These are phyloP conservation scores for Aplocera efformata DNA, from an alignment of 2,888 invertebrate species.

Conservation along the genomic window DNA sequence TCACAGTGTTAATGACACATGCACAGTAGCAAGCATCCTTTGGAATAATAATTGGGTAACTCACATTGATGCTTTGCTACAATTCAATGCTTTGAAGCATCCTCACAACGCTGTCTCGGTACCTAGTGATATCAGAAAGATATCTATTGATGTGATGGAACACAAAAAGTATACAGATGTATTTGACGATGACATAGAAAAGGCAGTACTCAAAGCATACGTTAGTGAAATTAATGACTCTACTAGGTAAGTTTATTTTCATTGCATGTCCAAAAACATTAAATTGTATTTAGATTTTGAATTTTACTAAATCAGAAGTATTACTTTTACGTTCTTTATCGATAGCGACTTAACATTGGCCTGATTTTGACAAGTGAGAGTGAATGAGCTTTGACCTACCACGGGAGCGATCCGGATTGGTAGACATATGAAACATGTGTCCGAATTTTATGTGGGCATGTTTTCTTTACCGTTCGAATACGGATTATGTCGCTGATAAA, in stretches of 20 bases:
- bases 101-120: constrained; percentile 80
- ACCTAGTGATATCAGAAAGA: constrained; percentile 66
- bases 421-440: too few species aligned
- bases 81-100: constrained; percentile 83
- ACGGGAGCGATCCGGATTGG: too few species aligned
- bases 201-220: constrained; percentile 22
- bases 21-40: constrained; percentile 47
- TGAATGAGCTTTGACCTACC: too few species aligned
- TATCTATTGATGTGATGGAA: constrained; percentile 31
- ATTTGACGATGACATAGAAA: constrained; percentile 3
- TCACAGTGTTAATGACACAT: constrained; percentile 21
- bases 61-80: constrained; percentile 90
- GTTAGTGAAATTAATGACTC: constrained; percentile 19
- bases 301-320: too few species aligned
- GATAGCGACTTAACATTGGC: too few species aligned
- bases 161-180: constrained; percentile 19
- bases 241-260: constrained; percentile 27
- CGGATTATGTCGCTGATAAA: too few species aligned
- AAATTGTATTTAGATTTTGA: too few species aligned
- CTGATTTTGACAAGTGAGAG: too few species aligned
- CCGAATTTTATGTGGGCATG: too few species aligned
- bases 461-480: too few species aligned
- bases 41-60: constrained; percentile 91
- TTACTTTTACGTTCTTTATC: too few species aligned
- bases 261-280: too few species aligned